These are phyloP conservation scores for Argopecten irradians DNA, from an alignment of 1,140 invertebrate species.

Conservation along the genomic window DNA sequence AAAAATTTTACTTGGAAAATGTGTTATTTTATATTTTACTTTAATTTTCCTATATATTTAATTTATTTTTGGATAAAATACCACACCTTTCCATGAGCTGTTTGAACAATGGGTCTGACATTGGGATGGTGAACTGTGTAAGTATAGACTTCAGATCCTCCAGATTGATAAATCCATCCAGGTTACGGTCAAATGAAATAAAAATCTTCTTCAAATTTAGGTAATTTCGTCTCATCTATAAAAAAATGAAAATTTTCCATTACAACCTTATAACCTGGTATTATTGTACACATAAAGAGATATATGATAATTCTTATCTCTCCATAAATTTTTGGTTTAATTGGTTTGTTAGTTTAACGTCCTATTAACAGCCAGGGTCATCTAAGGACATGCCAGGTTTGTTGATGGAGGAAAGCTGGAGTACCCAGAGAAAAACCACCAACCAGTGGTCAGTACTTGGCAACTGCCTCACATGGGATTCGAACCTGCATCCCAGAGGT, in stretches of 20 bases:
- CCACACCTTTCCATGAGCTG: slow-evolving; percentile 73
- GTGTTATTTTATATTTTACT: too few species aligned
- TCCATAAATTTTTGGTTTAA: too few species aligned
- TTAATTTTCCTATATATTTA: neutral
- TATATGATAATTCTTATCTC: too few species aligned
- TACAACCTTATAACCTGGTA: neutral
- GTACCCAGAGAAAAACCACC: too few species aligned
- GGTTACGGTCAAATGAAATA: slow-evolving; percentile 68
- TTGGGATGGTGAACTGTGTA: slow-evolving; percentile 71
- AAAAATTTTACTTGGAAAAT: neutral
- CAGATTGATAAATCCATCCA: slow-evolving; percentile 69
- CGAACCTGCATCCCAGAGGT: too few species aligned
- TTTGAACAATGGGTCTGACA: slow-evolving; percentile 73
- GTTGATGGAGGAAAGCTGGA: too few species aligned
- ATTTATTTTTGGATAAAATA: neutral
- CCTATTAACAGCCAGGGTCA: too few species aligned
- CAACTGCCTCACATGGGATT: too few species aligned
- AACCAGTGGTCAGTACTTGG: too few species aligned
- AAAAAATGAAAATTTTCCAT: neutral
- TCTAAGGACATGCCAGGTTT: too few species aligned
- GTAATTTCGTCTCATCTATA: slow-evolving; percentile 72
- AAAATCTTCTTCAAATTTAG: slow-evolving; percentile 71
- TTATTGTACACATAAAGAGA: neutral
- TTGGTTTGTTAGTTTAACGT: too few species aligned
- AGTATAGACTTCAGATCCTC: slow-evolving; percentile 72